These are phyloP conservation scores for Morpho helenor DNA, from an alignment of 2,888 invertebrate genomes.

Conservation along the genomic window DNA sequence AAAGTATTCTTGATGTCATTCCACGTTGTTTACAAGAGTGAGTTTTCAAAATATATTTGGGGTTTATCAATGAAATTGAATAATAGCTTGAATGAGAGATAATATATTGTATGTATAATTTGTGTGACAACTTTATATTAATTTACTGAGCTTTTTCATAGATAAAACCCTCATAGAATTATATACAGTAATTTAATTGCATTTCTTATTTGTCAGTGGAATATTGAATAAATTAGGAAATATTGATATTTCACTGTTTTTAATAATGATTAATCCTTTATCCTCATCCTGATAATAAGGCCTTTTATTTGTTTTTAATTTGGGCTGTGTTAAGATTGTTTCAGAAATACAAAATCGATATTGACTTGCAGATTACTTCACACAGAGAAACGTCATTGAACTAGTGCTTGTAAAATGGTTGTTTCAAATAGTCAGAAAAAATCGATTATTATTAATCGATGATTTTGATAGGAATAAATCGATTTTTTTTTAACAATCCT, in stretches of 20 bases:
- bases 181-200: conserved; percentile 76
- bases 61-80: conserved; percentile 17
- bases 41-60: conserved; percentile 8
- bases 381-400: too few species aligned
- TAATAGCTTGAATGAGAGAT: conserved; percentile 10
- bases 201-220: conserved; percentile 67
- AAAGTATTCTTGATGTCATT: conserved; percentile 19
- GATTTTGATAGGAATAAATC: too few species aligned
- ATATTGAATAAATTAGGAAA: conserved; percentile 68
- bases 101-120: conserved; percentile 11
- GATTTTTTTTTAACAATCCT: too few species aligned
- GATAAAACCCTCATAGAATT: conserved; percentile 37
- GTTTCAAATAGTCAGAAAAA: too few species aligned
- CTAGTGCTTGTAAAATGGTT: too few species aligned
- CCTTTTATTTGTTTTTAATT: too few species aligned
- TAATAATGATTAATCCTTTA: background rate
- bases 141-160: conserved; percentile 12
- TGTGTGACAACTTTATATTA: conserved; percentile 9
- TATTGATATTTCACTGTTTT: conserved; percentile 63
- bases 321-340: too few species aligned
- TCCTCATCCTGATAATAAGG: too few species aligned
- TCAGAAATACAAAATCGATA: too few species aligned
- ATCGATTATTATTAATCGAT: too few species aligned
- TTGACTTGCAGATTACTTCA: too few species aligned
- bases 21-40: conserved; percentile 26